Conservation (phyloP, 2,888 invertebrate genomes). For the Zhuqinia jingwanae region DNA sequence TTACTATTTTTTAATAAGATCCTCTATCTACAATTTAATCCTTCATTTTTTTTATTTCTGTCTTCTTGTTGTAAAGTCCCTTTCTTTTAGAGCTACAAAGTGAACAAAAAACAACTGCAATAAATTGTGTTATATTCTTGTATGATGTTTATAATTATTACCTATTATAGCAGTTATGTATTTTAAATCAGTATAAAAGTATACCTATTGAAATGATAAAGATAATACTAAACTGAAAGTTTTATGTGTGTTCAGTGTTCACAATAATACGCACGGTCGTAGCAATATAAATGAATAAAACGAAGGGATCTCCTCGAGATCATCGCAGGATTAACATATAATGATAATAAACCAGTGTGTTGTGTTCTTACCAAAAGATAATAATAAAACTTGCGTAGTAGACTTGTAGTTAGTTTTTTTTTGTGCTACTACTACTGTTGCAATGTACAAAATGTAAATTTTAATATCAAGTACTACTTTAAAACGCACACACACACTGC, state of each 20-base stretch:
- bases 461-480: no score
- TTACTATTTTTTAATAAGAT: not conserved
- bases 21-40: not conserved
- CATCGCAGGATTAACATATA: conserved; percentile 17
- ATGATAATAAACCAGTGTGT: conserved; percentile 31
- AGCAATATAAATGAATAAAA: conserved; percentile 14
- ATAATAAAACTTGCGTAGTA: not conserved
- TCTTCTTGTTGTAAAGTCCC: conserved; percentile 37
- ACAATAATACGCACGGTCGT: not conserved
- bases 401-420: no score
- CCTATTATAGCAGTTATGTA: conserved; percentile 8
- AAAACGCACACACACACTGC: no score
- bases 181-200: conserved; percentile 42
- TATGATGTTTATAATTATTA: conserved; percentile 7
- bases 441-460: no score
- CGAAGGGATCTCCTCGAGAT: conserved; percentile 35
- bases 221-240: conserved; percentile 67
- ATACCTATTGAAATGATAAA: conserved; percentile 67
- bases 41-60: not conserved
- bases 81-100: conserved; percentile 53
- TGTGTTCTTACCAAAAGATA: not conserved
- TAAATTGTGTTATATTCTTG: not conserved
- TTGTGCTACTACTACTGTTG: no score
- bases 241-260: conserved; percentile 14
- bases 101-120: conserved; percentile 31